A percentile compares a stretch with the other conserved stretches of the same genome.
phyloP scores from a whole-genome alignment of 2,113 vertebrate genomes.

The Microcebus jonahi region DNA sequence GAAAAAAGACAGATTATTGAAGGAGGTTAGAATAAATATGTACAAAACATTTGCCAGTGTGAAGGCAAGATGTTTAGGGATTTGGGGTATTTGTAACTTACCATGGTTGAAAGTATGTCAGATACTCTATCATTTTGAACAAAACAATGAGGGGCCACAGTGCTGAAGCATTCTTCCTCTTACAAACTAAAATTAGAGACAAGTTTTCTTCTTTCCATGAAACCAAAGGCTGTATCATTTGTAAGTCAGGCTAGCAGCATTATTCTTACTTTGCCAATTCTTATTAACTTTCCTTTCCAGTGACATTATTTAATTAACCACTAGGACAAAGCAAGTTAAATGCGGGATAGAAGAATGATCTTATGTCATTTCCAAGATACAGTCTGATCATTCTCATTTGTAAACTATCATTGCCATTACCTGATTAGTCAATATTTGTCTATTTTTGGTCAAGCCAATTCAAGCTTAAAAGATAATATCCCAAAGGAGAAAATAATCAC shows the following conservation, averaged over 20 bases:
- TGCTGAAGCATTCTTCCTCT: background rate
- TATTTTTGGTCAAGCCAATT: background rate
- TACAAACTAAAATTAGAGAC: constrained; percentile 22
- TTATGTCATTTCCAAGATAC: background rate
- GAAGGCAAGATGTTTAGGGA: background rate
- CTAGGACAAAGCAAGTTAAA: background rate
- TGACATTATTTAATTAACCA: background rate
- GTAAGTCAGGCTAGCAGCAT: background rate
- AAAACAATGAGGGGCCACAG: background rate
- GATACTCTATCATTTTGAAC: background rate
- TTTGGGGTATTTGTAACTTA: background rate
- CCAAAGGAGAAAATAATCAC: background rate
- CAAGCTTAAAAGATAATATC: background rate
- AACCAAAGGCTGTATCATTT: constrained; percentile 3
- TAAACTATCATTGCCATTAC: background rate
- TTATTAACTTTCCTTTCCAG: constrained; percentile 4
- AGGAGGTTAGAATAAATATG: background rate
- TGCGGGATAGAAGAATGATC: background rate
- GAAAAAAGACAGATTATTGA: background rate
- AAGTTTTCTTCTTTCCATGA: constrained; percentile 18
- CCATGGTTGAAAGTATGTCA: background rate
- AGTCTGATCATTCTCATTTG: background rate
- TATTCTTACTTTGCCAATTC: background rate
- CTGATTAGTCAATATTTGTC: background rate
- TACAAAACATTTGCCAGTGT: background rate